These are phyloP conservation scores for Platypus cylindrus DNA, from an alignment of 2,888 invertebrate genomes.

Conservation along the genomic window DNA sequence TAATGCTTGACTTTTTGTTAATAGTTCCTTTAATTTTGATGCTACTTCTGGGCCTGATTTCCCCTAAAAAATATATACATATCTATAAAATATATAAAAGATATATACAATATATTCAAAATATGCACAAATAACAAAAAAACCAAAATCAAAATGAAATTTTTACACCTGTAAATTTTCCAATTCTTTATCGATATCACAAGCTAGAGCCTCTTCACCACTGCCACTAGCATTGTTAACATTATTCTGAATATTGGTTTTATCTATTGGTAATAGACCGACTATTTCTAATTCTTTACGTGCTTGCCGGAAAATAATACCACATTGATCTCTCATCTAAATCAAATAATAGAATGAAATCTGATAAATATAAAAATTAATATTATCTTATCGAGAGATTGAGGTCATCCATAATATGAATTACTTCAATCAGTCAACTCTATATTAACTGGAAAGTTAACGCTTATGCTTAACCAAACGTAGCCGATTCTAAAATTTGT, in stretches of 20 bases:
- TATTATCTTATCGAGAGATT: no score
- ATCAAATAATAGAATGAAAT: no score
- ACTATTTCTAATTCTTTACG: slow-evolving; percentile 57
- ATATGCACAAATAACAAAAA: neutral
- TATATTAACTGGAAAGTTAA: no score
- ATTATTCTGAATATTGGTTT: slow-evolving; percentile 27
- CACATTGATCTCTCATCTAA: slow-evolving; percentile 78
- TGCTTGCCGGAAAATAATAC: slow-evolving; percentile 63
- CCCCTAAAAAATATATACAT: slow-evolving; percentile 22
- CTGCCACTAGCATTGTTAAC: slow-evolving; percentile 15
- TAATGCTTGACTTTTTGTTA: slow-evolving; percentile 49
- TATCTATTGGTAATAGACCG: slow-evolving; percentile 39
- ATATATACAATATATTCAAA: slow-evolving; percentile 2
- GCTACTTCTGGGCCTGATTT: slow-evolving; percentile 34
- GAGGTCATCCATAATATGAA: no score
- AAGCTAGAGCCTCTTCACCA: slow-evolving; percentile 37
- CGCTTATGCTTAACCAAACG: no score
- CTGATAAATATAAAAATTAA: no score
- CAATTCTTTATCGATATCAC: slow-evolving; percentile 44
- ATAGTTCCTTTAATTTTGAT: slow-evolving; percentile 44
- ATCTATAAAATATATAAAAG: neutral
- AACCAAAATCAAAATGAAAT: neutral
- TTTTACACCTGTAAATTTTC: slow-evolving; percentile 32
- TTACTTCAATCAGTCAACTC: no score
- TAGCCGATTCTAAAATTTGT: no score